Evolutionary conservation across 1,140 invertebrate genomes (phyloP).

Genomic region (Samia ricini): DNA sequence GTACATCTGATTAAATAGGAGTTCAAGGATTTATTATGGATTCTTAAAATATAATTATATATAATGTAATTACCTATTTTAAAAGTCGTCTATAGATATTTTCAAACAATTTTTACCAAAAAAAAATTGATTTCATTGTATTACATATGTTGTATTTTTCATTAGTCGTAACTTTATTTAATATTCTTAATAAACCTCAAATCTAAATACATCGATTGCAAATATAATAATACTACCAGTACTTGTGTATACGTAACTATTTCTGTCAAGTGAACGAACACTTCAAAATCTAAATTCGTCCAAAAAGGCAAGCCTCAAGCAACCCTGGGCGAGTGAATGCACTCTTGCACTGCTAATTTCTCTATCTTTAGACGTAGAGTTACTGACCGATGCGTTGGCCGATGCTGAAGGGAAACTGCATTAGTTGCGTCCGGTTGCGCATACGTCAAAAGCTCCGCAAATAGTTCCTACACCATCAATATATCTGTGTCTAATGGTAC

Average conservation of each 20-base stretch:
- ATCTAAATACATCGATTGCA: no score
- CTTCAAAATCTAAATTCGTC: neutral
- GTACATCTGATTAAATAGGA: no score
- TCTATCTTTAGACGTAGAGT: constrained; percentile 73
- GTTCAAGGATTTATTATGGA: no score
- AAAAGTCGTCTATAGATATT: no score
- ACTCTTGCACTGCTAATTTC: constrained; percentile 64
- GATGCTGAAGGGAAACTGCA: constrained; percentile 66
- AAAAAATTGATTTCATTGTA: no score
- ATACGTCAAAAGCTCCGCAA: constrained; percentile 38
- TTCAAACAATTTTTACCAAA: no score
- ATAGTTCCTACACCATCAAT: constrained; percentile 40
- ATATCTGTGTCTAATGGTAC: constrained; percentile 9
- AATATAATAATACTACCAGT: no score
- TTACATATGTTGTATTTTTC: no score
- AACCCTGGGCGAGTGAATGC: constrained; percentile 48
- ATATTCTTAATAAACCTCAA: no score
- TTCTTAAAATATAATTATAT: no score
- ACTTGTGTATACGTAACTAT: neutral
- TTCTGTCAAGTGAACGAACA: neutral
- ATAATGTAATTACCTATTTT: no score
- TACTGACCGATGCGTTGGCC: constrained; percentile 59
- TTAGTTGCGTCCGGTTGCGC: constrained; percentile 61
- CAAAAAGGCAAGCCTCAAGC: neutral
- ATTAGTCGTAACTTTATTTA: no score